Conservation (phyloP, 2,113 vertebrate species). For the Noctilio leporinus region DNA sequence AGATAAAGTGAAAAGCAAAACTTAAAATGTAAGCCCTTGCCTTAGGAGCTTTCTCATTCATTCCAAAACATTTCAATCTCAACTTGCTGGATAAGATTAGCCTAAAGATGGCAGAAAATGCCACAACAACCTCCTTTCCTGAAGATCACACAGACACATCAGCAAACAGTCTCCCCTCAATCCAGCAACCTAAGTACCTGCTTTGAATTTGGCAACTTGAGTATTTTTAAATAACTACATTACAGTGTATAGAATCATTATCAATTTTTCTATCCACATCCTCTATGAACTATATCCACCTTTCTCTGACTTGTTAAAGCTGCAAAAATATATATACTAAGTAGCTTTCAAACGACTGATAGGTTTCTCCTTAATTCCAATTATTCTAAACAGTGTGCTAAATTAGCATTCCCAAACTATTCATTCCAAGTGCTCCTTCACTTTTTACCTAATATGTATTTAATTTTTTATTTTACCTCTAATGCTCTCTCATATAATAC, state of each 20-base stretch:
- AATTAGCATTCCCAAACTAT: background rate
- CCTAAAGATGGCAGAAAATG: background rate
- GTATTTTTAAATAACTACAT: background rate
- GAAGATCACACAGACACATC: background rate
- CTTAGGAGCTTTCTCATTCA: background rate
- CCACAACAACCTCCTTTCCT: background rate
- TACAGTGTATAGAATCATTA: background rate
- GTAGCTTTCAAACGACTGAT: background rate
- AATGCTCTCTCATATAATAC: background rate
- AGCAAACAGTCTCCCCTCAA: background rate
- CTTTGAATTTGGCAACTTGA: background rate
- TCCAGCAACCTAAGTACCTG: background rate
- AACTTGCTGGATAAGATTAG: background rate
- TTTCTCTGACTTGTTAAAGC: background rate
- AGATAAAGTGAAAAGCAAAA: background rate
- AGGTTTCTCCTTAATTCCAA: background rate
- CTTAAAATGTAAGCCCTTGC: background rate
- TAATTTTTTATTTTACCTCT: background rate
- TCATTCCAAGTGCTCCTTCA: background rate
- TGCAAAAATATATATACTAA: background rate
- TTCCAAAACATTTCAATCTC: background rate
- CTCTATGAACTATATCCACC: background rate
- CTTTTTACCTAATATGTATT: background rate
- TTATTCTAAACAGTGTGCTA: background rate
- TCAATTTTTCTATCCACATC: background rate